Evolutionary conservation across 2,113 vertebrate genomes (phyloP).

Genomic region (Calyptommatus sinebrachiatus): DNA sequence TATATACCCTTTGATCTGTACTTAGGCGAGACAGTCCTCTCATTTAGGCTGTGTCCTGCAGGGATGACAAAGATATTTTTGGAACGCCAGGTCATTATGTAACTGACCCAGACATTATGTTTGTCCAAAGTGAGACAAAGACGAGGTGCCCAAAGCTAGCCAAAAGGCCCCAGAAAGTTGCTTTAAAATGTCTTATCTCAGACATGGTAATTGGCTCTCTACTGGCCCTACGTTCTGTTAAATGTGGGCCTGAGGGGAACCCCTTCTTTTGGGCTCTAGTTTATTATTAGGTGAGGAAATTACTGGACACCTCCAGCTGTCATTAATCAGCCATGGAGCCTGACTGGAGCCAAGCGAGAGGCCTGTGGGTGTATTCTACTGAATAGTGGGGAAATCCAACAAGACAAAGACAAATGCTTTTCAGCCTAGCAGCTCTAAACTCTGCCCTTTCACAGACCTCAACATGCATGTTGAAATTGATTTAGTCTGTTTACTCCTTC

Average conservation of each 20-base stretch:
- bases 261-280: conserved; percentile 66
- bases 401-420: conserved; percentile 86
- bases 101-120: conserved; percentile 9
- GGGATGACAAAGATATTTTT: neutral
- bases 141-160: conserved; percentile 18
- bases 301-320: conserved; percentile 88
- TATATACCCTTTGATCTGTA: conserved; percentile 19
- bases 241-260: conserved; percentile 63
- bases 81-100: neutral
- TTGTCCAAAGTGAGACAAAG: conserved; percentile 18
- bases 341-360: conserved; percentile 84
- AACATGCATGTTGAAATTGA: conserved; percentile 83
- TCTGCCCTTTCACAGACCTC: conserved; percentile 74
- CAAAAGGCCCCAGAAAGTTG: conserved; percentile 19
- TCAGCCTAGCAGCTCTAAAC: conserved; percentile 72
- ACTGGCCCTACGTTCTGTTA: conserved; percentile 48
- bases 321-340: conserved; percentile 88
- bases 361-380: conserved; percentile 74
- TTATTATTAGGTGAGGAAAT: conserved; percentile 87
- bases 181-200: conserved; percentile 27
- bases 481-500: conserved; percentile 80
- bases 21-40: conserved; percentile 9
- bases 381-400: conserved; percentile 75
- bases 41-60: neutral
- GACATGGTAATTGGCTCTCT: conserved; percentile 59